Conservation (phyloP, 2,113 vertebrate genomes). For the Python bivittatus region DNA sequence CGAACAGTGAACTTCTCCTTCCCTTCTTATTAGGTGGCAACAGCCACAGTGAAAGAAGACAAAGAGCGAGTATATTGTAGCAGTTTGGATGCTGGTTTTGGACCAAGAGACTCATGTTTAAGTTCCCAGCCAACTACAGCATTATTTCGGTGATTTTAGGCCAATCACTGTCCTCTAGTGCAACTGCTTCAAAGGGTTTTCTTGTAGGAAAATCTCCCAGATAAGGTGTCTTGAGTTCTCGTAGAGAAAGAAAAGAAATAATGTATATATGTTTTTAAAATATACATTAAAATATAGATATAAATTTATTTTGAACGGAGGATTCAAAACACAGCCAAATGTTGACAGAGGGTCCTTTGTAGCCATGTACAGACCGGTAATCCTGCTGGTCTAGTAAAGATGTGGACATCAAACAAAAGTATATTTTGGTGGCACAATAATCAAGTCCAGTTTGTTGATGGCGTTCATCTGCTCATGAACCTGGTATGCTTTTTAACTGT, state of each 20-base stretch:
- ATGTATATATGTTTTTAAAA: neutral
- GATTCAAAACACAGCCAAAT: neutral
- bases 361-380: neutral
- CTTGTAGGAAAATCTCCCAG: neutral
- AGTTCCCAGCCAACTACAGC: neutral
- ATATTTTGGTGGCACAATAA: neutral
- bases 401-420: neutral
- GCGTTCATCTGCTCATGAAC: neutral
- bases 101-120: neutral
- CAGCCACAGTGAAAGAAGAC: neutral
- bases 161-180: neutral
- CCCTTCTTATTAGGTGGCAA: neutral
- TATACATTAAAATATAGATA: neutral
- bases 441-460: neutral
- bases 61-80: neutral
- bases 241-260: neutral
- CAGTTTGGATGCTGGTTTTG: neutral
- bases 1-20: neutral
- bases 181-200: neutral
- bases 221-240: neutral
- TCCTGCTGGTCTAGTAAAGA: neutral
- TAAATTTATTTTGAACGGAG: neutral
- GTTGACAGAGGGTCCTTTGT: neutral
- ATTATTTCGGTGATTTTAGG: neutral
- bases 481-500: neutral